These are phyloP conservation scores for Anthopleura sola DNA, from an alignment of 64 coral and sea anemone genomes.

Conservation along the genomic window DNA sequence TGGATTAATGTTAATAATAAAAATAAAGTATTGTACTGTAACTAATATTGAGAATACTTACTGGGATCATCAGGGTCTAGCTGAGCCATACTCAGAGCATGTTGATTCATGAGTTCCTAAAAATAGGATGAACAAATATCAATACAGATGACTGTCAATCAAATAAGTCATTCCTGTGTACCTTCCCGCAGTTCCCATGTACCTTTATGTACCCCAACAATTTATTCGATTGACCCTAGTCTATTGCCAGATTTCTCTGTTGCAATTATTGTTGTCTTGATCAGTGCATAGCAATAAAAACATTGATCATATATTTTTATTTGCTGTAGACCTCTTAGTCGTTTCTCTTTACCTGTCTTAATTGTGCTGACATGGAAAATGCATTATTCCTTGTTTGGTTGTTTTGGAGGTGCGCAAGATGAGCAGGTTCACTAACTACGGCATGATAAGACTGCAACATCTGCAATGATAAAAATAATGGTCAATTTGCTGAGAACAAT, in stretches of 20 bases:
- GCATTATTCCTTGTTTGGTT: slow-evolving; percentile 79
- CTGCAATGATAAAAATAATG: slow-evolving; percentile 17
- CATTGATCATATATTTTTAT: too few relatives aligned
- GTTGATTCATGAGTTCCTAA: slow-evolving; percentile 82
- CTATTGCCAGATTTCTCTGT: too few relatives aligned
- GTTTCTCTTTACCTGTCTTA: slow-evolving; percentile 67
- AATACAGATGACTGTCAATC: too few relatives aligned
- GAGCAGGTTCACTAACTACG: slow-evolving; percentile 67
- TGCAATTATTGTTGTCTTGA: too few relatives aligned
- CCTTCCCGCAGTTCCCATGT: too few relatives aligned
- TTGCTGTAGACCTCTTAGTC: background rate
- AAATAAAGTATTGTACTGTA: too few relatives aligned
- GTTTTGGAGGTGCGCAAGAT: slow-evolving; percentile 78
- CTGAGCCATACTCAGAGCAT: slow-evolving; percentile 79
- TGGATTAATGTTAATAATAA: too few relatives aligned
- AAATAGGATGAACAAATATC: background rate
- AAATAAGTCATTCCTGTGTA: too few relatives aligned
- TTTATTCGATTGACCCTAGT: too few relatives aligned
- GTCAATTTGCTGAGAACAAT: background rate
- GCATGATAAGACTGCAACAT: slow-evolving; percentile 84
- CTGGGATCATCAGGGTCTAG: slow-evolving; percentile 83
- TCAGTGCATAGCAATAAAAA: too few relatives aligned
- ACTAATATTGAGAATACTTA: slow-evolving; percentile 17
- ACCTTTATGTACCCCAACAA: too few relatives aligned
- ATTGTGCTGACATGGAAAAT: slow-evolving; percentile 84